A percentile compares a stretch with the other conserved stretches of the same genome.
Evolutionary conservation across 1,140 invertebrate species (phyloP).

Genomic region (Pseudachorutes palmiensis): DNA sequence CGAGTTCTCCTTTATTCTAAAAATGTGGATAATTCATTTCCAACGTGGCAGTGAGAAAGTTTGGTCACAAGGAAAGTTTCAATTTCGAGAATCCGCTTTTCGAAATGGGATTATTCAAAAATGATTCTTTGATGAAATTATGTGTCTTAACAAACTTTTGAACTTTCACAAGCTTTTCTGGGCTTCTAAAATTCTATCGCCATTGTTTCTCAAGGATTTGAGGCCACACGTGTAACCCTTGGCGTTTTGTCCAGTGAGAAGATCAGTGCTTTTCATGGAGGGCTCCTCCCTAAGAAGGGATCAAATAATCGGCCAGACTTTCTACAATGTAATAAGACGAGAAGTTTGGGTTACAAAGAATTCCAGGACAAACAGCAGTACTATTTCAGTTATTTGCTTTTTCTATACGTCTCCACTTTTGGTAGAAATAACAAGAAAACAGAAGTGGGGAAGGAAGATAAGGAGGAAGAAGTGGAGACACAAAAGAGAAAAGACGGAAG

Average conservation of each 20-base stretch:
- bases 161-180: no score
- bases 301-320: background rate
- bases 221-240: background rate
- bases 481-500: background rate
- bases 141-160: no score
- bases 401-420: background rate
- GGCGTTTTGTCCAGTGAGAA: background rate
- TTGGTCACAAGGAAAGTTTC: background rate
- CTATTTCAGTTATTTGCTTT: slow-evolving; percentile 3
- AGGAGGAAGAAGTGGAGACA: background rate
- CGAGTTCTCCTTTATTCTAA: background rate
- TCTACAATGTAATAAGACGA: background rate
- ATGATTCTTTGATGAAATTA: no score
- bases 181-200: no score
- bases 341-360: background rate
- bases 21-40: background rate
- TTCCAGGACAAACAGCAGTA: no score
- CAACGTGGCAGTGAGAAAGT: background rate
- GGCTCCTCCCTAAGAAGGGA: background rate
- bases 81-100: background rate
- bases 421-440: background rate
- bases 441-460: background rate
- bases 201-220: background rate
- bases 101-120: background rate
- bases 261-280: background rate